Base-by-base conservation (phyloP, 2,113 vertebrate species). In the Parotia lawesii region DNA sequence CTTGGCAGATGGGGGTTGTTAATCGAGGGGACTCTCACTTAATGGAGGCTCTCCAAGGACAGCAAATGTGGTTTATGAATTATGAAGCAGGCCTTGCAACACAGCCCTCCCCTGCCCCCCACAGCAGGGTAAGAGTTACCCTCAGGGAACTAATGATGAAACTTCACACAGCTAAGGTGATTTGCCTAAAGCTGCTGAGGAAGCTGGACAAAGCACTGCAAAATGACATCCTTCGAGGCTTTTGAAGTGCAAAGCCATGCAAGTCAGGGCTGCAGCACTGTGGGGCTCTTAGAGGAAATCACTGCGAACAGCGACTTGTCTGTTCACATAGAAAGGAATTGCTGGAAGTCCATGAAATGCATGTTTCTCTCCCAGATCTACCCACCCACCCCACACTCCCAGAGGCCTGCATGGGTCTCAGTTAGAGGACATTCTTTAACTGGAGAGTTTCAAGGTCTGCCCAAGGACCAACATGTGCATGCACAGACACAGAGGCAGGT, bases 171-270 rank as follows among this genome's bases (percentile, higher is more conserved):
- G 51, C 79, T 54, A 82, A 79, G 78, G 25, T 56, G n/a, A 95
- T 93, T 95, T 96, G 95, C 93, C 90, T 95, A 47, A 78, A 73
- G 90, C 33, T 85, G 92, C 75, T 77, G 56, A 88, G 78, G 64
- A 65, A 86, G 74, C 58, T 54, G 51, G 77, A 87, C 64, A 89
- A 48, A 87, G 56, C 72, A 35, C 56, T 74, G 87, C 48, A 73
- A 85, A 86, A 37, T 0, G 0, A 40, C 79, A 75, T n/a, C 54
- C 74, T 89, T 57, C 7, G 0, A 72, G 51, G 28, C 84, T 69
- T 69, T 15, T 12, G 28, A 54, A 79, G 75, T 8, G 20, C 71
- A 54, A 50, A 73, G n/a, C 33, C 31, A 5, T 1, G 22, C 50
- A 57, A 38, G 48, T 3, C 53, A 18, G 57, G 35, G 61, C 61